These are phyloP conservation scores for Agrochola macilenta DNA, from an alignment of 2,888 invertebrate genomes.

Conservation along the genomic window DNA sequence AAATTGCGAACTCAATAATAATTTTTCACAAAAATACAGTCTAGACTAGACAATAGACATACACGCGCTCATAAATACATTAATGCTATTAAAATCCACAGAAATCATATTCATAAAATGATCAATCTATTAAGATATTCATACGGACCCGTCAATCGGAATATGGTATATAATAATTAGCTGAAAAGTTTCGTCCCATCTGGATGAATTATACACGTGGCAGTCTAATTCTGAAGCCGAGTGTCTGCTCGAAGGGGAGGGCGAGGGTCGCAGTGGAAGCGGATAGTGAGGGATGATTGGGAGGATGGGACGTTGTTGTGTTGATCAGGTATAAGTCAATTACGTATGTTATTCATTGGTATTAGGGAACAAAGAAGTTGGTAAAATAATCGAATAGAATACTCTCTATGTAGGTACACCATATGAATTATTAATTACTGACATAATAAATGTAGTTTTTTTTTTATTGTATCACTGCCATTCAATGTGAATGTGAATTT, in stretches of 20 bases:
- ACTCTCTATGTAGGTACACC: neutral
- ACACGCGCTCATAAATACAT: neutral
- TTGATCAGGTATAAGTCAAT: neutral
- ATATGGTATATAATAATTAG: slow-evolving; percentile 73
- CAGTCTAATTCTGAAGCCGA: slow-evolving; percentile 76
- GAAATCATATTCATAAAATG: slow-evolving; percentile 5
- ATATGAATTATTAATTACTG: too few species aligned
- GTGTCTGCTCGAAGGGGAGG: slow-evolving; percentile 70
- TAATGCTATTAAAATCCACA: neutral
- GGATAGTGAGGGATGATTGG: slow-evolving; percentile 13
- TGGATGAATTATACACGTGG: slow-evolving; percentile 78
- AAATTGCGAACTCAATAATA: neutral
- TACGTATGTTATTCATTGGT: neutral
- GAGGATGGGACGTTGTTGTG: neutral
- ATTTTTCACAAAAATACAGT: slow-evolving; percentile 16
- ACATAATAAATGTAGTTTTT: too few species aligned
- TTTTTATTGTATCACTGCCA: neutral
- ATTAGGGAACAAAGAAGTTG: neutral
- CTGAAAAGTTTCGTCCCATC: slow-evolving; percentile 75
- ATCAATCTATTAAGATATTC: slow-evolving; percentile 46
- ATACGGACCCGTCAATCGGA: slow-evolving; percentile 52
- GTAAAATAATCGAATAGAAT: neutral
- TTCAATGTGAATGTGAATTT: too few species aligned
- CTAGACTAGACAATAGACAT: slow-evolving; percentile 16
- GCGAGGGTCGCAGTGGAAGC: slow-evolving; percentile 57